A percentile compares a stretch with the other conserved stretches of the same genome.
Conservation (phyloP, 1,140 invertebrate species). For the Galleria mellonella region DNA sequence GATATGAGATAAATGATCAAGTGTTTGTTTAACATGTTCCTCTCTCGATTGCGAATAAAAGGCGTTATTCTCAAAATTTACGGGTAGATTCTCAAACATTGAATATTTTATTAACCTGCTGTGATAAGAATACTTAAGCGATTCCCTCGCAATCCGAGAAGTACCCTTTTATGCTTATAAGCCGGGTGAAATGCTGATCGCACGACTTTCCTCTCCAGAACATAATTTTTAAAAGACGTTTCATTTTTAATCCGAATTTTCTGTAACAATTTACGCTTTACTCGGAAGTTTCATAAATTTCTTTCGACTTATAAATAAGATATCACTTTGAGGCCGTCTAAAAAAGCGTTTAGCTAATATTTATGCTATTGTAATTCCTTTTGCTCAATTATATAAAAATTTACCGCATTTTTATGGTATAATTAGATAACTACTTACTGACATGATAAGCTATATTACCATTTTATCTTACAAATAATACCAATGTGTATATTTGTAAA, state of each 20-base stretch:
- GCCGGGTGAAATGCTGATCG: conserved; percentile 31
- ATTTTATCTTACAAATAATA: too few species aligned
- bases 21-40: conserved; percentile 4
- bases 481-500: too few species aligned
- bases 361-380: conserved; percentile 14
- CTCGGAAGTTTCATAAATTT: conserved; percentile 12
- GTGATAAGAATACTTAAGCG: conserved; percentile 31
- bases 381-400: background rate
- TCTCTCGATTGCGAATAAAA: conserved; percentile 2
- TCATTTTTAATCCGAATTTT: conserved; percentile 16
- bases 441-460: too few species aligned
- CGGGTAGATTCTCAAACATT: conserved; percentile 14
- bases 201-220: conserved; percentile 21
- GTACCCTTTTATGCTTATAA: conserved; percentile 35
- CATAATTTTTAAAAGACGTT: conserved; percentile 17
- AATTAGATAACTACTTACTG: too few species aligned
- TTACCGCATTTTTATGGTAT: too few species aligned
- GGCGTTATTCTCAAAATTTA: conserved; percentile 14
- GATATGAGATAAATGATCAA: conserved; percentile 3
- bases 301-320: conserved; percentile 14
- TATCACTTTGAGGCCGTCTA: conserved; percentile 9
- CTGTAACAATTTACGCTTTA: conserved; percentile 11
- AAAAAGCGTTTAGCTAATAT: conserved; percentile 9
- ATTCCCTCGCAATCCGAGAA: conserved; percentile 14
- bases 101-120: conserved; percentile 37